These are phyloP conservation scores for Thelaira solivaga DNA, from an alignment of 2,888 invertebrate species.

Conservation along the genomic window DNA sequence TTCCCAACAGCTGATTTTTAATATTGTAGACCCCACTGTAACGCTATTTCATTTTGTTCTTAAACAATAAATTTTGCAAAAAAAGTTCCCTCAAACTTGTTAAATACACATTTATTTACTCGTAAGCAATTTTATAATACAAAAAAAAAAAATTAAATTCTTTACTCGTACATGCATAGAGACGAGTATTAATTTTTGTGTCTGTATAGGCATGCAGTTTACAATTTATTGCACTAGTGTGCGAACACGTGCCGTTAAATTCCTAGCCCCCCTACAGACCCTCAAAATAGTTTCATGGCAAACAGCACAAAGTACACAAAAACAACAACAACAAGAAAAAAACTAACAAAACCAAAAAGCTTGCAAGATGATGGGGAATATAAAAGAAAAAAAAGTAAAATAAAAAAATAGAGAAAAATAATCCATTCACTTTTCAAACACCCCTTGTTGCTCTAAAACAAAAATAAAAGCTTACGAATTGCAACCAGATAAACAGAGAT, in stretches of 20 bases:
- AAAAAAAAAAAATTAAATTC: neutral
- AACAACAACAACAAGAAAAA: constrained; percentile 9
- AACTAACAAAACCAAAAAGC: neutral
- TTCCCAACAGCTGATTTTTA: too few species aligned
- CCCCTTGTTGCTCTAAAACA: neutral
- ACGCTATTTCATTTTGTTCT: neutral
- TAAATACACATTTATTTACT: too few species aligned
- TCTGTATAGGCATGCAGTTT: constrained; percentile 24
- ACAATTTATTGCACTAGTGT: constrained; percentile 69
- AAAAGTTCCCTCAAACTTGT: constrained; percentile 30
- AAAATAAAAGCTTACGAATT: neutral
- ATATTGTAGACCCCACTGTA: neutral
- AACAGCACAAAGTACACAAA: constrained; percentile 29
- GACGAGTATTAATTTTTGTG: neutral
- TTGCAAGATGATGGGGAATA: constrained; percentile 21
- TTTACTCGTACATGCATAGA: neutral
- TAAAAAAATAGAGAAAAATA: constrained; percentile 7
- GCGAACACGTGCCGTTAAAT: constrained; percentile 72
- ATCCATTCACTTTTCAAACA: constrained; percentile 44
- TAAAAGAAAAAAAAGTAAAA: constrained; percentile 38
- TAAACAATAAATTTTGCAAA: neutral
- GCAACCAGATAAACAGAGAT: constrained; percentile 3
- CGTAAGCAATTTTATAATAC: constrained; percentile 37
- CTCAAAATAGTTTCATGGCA: constrained; percentile 21
- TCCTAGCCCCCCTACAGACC: constrained; percentile 36